phyloP scores from a whole-genome alignment of 2,888 invertebrate genomes.

The Peribatodes rhomboidaria region DNA sequence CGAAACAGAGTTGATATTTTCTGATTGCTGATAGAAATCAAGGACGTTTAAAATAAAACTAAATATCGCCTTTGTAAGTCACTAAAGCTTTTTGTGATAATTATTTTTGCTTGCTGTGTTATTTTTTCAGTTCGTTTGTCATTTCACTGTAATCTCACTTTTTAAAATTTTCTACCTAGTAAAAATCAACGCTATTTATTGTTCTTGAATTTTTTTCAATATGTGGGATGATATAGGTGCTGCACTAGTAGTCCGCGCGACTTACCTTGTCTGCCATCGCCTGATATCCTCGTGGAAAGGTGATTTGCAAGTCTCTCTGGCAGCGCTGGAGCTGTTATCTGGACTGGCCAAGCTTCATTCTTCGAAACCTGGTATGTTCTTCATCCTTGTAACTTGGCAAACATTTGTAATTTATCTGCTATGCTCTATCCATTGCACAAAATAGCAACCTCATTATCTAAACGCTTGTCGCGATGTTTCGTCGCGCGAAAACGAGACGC shows the following conservation, averaged over 20 bases:
- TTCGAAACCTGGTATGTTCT: conserved; percentile 93
- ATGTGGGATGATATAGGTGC: conserved; percentile 61
- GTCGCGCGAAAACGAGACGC: no score
- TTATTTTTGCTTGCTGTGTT: conserved; percentile 41
- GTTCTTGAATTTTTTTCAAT: neutral
- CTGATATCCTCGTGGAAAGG: conserved; percentile 98
- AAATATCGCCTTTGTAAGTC: conserved; percentile 30
- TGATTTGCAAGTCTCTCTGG: conserved; percentile 96
- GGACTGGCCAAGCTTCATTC: conserved; percentile 96
- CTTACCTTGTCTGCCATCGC: conserved; percentile 97
- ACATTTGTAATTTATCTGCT: no score
- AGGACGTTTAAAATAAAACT: neutral
- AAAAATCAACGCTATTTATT: no score
- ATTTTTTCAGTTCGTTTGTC: conserved; percentile 5
- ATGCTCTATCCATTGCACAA: no score
- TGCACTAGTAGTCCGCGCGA: conserved; percentile 96
- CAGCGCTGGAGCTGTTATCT: conserved; percentile 96
- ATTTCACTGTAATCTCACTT: neutral
- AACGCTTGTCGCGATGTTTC: no score
- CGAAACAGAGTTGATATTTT: no score
- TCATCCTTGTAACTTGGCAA: no score
- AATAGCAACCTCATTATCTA: no score
- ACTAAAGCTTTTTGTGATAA: conserved; percentile 29
- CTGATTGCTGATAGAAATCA: neutral
- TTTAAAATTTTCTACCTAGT: neutral